Conservation (phyloP, 2,113 vertebrate genomes). For the Psittacula cyanocephala region DNA sequence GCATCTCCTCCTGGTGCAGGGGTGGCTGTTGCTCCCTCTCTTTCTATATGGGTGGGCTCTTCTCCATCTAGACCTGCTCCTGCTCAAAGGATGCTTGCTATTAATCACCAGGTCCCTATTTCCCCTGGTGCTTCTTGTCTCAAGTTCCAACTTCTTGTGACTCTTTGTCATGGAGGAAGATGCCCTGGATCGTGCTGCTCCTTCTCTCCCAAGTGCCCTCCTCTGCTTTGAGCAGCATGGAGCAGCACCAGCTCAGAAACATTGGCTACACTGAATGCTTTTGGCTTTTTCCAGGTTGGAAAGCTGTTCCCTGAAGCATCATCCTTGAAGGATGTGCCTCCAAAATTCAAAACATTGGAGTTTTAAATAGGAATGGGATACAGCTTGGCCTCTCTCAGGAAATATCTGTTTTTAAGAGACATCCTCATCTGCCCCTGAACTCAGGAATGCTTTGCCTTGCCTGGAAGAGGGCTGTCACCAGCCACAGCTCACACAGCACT, state of each 20-base stretch:
- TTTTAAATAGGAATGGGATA: neutral
- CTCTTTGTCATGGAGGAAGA: neutral
- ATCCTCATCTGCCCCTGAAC: neutral
- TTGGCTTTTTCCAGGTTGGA: neutral
- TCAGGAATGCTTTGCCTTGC: neutral
- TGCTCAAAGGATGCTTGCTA: neutral
- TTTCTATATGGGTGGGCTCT: neutral
- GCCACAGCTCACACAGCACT: neutral
- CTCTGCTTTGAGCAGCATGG: neutral
- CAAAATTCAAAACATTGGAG: neutral
- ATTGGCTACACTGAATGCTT: neutral
- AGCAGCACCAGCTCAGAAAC: neutral
- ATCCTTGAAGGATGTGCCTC: neutral
- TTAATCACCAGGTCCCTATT: neutral
- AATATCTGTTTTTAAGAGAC: neutral
- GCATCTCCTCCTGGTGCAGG: neutral
- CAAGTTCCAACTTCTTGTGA: neutral
- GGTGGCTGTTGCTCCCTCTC: neutral
- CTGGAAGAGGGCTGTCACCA: neutral
- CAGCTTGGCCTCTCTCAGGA: neutral
- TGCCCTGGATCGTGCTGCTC: fast-evolving
- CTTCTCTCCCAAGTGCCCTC: neutral
- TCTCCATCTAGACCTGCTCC: neutral
- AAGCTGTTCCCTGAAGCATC: neutral
- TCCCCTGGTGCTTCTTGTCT: neutral